These are phyloP conservation scores for cattle (Bos taurus) DNA, from an alignment of 2,113 vertebrate genomes.

Conservation along the genomic window ARS-UCD2.0 NC_037351.1:3009501-3010000, in stretches of 20 bases:
- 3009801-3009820: conserved; percentile 81
- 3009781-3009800: conserved; percentile 82
- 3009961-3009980: conserved; percentile 73
- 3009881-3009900: conserved; percentile 87
- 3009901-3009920: conserved; percentile 86
- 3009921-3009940: conserved; percentile 84
- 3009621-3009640: neutral
- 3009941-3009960: conserved; percentile 88
- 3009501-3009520: neutral
- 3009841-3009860: conserved; percentile 88
- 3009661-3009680: conserved; percentile 63
- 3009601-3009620: neutral
- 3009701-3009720: conserved; percentile 84
- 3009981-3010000: conserved; percentile 39
- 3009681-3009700: conserved; percentile 73
- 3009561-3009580: neutral
- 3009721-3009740: conserved; percentile 81
- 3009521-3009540: neutral
- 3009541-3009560: neutral
- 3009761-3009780: conserved; percentile 84
- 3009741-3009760: conserved; percentile 81
- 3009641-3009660: neutral
- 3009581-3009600: neutral
- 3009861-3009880: conserved; percentile 78
- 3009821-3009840: conserved; percentile 89